These are phyloP conservation scores for Hydrotaea cyrtoneurina DNA, from an alignment of 2,888 invertebrate genomes.

Conservation along the genomic window DNA sequence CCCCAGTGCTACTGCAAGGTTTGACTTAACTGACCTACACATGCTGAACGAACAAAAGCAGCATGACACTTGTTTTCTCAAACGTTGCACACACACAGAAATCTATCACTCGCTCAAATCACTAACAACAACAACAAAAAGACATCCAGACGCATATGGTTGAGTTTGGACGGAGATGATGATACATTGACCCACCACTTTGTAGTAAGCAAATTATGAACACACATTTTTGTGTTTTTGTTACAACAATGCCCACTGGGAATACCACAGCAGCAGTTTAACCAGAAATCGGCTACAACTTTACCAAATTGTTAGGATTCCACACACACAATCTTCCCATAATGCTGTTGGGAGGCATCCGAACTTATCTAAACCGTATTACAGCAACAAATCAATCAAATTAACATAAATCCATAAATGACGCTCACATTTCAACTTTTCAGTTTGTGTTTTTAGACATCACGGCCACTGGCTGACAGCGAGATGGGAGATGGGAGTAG, in stretches of 20 bases:
- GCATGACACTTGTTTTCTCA: slow-evolving; percentile 59
- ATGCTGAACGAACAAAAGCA: slow-evolving; percentile 38
- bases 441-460: slow-evolving; percentile 7
- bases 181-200: slow-evolving; percentile 44
- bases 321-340: slow-evolving; percentile 27
- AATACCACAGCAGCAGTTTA: slow-evolving; percentile 30
- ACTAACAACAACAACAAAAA: background rate
- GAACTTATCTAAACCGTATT: background rate
- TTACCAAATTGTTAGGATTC: background rate
- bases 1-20: background rate
- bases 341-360: background rate
- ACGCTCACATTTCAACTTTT: slow-evolving; percentile 26
- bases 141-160: background rate
- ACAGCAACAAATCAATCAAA: slow-evolving; percentile 59
- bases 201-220: slow-evolving; percentile 38
- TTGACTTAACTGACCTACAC: slow-evolving; percentile 12
- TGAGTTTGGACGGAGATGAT: slow-evolving; percentile 17
- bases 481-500: no score
- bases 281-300: slow-evolving; percentile 19
- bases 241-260: slow-evolving; percentile 55
- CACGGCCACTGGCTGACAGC: slow-evolving; percentile 26
- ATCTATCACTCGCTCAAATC: slow-evolving; percentile 17
- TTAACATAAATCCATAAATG: slow-evolving; percentile 52
- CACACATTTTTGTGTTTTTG: no score
- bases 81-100: slow-evolving; percentile 34